phyloP scores from a whole-genome alignment of 2,797 vertebrate genomes.

The Ptychobarbus kaznakovi region DNA sequence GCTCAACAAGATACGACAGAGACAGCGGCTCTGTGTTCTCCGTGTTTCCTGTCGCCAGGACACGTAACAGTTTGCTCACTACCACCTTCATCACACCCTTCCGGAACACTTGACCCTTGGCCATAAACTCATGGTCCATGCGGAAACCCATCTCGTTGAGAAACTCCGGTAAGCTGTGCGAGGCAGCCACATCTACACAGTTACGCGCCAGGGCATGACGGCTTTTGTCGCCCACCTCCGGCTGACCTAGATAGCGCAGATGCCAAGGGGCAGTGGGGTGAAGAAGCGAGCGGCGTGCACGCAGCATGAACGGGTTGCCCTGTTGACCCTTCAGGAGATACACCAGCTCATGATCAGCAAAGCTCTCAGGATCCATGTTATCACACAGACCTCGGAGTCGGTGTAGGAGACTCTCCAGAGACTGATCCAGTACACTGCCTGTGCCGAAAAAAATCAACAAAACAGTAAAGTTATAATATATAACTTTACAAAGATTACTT shows the following conservation, averaged over 20 bases:
- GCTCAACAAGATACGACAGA: conserved; percentile 93
- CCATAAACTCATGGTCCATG: conserved; percentile 97
- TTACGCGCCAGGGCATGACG: conserved; percentile 91
- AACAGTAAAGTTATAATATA: neutral
- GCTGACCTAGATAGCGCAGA: conserved; percentile 94
- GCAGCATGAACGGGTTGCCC: conserved; percentile 94
- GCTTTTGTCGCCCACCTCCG: conserved; percentile 95
- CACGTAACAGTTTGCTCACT: conserved; percentile 94
- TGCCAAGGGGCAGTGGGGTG: conserved; percentile 90
- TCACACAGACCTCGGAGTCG: conserved; percentile 95
- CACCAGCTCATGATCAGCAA: conserved; percentile 94
- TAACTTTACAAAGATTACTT: neutral
- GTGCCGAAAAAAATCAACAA: neutral
- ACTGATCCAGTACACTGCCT: conserved; percentile 96
- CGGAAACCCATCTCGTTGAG: conserved; percentile 98
- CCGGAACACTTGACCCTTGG: conserved; percentile 93
- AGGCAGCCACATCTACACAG: conserved; percentile 94
- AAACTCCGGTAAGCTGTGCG: conserved; percentile 93
- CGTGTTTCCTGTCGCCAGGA: conserved; percentile 90
- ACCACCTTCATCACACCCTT: conserved; percentile 94
- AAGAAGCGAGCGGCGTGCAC: conserved; percentile 89
- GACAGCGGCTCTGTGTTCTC: conserved; percentile 93
- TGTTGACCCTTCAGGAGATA: conserved; percentile 97
- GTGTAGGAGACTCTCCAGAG: conserved; percentile 92
- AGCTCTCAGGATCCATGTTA: conserved; percentile 95